These are phyloP conservation scores for Sesia apiformis DNA, from an alignment of 2,888 invertebrate genomes.

Conservation along the genomic window DNA sequence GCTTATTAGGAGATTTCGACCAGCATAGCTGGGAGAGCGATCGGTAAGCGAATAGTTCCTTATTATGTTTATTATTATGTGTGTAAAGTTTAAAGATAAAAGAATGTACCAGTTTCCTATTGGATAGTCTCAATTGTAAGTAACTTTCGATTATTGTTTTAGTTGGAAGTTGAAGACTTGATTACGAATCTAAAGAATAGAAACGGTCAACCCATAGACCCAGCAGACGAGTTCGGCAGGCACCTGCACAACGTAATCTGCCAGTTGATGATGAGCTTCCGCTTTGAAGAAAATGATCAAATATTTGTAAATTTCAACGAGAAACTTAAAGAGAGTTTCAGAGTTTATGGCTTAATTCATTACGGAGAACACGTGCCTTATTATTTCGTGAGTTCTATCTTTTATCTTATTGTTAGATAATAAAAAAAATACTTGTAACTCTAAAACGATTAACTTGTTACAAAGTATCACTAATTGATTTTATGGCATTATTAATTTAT, in stretches of 20 bases:
- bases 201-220: conserved; percentile 75
- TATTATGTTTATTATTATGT: no score
- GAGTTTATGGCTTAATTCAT: conserved; percentile 82
- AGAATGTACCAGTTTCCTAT: background rate
- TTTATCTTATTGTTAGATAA: no score
- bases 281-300: conserved; percentile 81
- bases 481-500: no score
- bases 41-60: no score
- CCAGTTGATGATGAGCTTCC: conserved; percentile 86
- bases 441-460: no score
- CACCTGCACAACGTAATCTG: conserved; percentile 90
- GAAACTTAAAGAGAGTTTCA: conserved; percentile 87
- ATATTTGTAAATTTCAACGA: conserved; percentile 82
- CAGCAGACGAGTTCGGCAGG: conserved; percentile 80
- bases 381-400: conserved; percentile 57
- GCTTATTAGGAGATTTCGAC: no score
- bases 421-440: no score
- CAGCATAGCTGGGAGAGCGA: no score
- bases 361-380: conserved; percentile 84
- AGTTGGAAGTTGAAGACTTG: conserved; percentile 81
- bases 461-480: no score
- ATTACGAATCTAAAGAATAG: conserved; percentile 71
- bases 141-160: background rate
- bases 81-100: no score
- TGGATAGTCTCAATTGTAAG: background rate